Evolutionary conservation across 2,797 vertebrate species (phyloP).

Genomic region (Poeciliopsis paucimaculata): DNA sequence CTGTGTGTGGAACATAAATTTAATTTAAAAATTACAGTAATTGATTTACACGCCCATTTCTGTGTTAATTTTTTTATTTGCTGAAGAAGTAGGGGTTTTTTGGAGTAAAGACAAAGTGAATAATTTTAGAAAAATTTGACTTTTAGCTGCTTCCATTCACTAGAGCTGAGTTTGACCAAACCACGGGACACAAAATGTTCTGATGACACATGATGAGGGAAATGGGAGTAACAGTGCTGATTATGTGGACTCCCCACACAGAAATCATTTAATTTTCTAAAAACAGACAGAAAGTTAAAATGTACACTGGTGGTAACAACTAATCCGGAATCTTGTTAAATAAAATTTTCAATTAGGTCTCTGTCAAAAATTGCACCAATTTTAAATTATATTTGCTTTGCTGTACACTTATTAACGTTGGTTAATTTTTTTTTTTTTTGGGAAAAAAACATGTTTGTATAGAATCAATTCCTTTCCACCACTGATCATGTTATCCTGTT

Average conservation of each 20-base stretch:
- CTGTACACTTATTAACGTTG: neutral
- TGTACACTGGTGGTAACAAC: no score
- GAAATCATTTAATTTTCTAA: neutral
- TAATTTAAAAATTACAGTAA: neutral
- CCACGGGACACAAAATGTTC: neutral
- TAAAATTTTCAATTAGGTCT: neutral
- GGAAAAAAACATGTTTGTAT: neutral
- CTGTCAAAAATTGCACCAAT: neutral
- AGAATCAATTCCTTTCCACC: neutral
- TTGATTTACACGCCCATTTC: neutral
- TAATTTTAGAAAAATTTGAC: neutral
- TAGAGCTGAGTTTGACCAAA: neutral
- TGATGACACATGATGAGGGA: neutral
- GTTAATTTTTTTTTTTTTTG: neutral
- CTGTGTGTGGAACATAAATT: neutral
- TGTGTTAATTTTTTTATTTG: neutral
- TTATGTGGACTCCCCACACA: neutral
- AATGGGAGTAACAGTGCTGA: neutral
- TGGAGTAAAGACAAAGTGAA: neutral
- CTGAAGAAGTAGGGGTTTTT: neutral
- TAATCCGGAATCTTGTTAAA: neutral
- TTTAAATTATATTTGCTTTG: neutral
- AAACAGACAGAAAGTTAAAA: neutral
- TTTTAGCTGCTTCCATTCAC: neutral
- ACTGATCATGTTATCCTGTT: neutral